These are phyloP conservation scores for Lordiphosa stackelbergi DNA, from an alignment of 1,140 invertebrate genomes.

Conservation along the genomic window DNA sequence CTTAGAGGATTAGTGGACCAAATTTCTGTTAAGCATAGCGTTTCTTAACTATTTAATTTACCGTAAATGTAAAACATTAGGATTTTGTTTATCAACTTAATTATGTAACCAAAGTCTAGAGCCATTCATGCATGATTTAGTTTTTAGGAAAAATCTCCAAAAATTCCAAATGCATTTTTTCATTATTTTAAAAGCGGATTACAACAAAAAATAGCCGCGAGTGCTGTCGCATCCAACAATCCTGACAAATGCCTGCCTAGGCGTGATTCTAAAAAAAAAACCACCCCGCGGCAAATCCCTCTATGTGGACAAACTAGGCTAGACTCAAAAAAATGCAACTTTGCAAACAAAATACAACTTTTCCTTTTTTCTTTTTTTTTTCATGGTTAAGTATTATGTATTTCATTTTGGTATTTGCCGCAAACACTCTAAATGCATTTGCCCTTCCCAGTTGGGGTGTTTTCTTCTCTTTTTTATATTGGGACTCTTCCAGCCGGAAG, in stretches of 20 bases:
- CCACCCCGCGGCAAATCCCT: constrained; percentile 31
- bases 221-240: constrained; percentile 31
- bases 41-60: too few species aligned
- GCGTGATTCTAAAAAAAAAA: constrained; percentile 23
- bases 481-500: constrained; percentile 50
- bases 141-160: constrained; percentile 19
- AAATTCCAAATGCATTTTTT: constrained; percentile 28
- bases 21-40: too few species aligned
- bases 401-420: constrained; percentile 71
- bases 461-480: constrained; percentile 38
- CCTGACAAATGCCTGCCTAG: constrained; percentile 44
- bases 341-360: constrained; percentile 62
- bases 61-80: too few species aligned
- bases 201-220: constrained; percentile 35
- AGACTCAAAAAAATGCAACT: constrained; percentile 55
- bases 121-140: constrained; percentile 42
- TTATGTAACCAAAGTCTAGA: constrained; percentile 11
- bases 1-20: too few species aligned
- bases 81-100: constrained; percentile 11
- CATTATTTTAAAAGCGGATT: constrained; percentile 71
- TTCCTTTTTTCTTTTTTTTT: constrained; percentile 14
- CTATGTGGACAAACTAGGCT: constrained; percentile 20
- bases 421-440: constrained; percentile 74
- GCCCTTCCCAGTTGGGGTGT: constrained; percentile 45
- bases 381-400: constrained; percentile 71